Conservation (phyloP, 30 jellyfish, hydroid and myxozoan genomes). For the Catostylus mosaicus region DNA sequence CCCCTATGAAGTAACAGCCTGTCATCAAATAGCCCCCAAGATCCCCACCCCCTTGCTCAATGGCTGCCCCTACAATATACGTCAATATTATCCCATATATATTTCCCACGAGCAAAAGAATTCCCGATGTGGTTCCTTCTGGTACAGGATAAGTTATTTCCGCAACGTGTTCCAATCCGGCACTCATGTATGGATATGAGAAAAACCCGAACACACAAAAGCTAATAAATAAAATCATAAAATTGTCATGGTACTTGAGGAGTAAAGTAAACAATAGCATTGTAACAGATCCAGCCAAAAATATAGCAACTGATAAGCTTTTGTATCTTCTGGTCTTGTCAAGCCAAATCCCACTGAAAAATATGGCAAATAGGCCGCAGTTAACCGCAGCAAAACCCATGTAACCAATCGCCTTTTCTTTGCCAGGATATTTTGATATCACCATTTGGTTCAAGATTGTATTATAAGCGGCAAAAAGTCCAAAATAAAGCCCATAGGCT, state of each 20-base stretch:
- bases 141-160: slow-evolving; percentile 95
- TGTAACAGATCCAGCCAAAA: slow-evolving; percentile 46
- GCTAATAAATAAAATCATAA: slow-evolving; percentile 56
- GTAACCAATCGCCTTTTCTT: slow-evolving; percentile 85
- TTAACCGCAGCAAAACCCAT: slow-evolving; percentile 86
- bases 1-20: slow-evolving; percentile 62
- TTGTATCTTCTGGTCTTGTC: slow-evolving; percentile 79
- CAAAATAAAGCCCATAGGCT: slow-evolving; percentile 83
- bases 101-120: slow-evolving; percentile 77
- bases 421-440: slow-evolving; percentile 64
- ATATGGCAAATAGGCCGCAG: slow-evolving; percentile 81
- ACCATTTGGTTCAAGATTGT: slow-evolving; percentile 85
- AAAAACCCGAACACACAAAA: slow-evolving; percentile 87
- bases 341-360: slow-evolving; percentile 89
- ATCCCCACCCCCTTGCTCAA: slow-evolving; percentile 78
- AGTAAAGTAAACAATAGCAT: slow-evolving; percentile 72
- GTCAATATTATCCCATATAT: slow-evolving; percentile 83
- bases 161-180: slow-evolving; percentile 97
- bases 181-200: slow-evolving; percentile 91
- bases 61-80: slow-evolving; percentile 80
- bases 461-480: slow-evolving; percentile 79
- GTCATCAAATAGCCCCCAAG: slow-evolving; percentile 83
- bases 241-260: slow-evolving; percentile 66
- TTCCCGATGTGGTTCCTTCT: slow-evolving; percentile 93
- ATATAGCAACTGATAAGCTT: slow-evolving; percentile 50